Percentiles rank a stretch among this genome's conserved stretches.
Conservation (phyloP, 1,140 invertebrate species). For the Drosophila novamexicana region DNA sequence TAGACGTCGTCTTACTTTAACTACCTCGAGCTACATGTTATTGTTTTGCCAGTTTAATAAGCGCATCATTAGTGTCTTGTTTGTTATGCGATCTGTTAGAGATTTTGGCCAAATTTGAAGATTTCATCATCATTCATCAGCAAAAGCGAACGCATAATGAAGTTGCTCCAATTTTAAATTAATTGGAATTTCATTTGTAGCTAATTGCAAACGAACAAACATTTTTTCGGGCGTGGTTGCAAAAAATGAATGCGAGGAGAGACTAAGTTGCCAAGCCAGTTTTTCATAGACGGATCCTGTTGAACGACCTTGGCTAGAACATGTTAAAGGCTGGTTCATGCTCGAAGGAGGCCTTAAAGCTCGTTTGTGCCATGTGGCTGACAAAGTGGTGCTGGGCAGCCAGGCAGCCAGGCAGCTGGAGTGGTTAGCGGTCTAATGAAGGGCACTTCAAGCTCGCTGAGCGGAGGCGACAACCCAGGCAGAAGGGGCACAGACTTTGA, state of each 20-base stretch:
- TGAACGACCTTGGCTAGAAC: conserved; percentile 73
- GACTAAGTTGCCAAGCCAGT: conserved; percentile 55
- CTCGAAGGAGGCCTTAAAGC: conserved; percentile 23
- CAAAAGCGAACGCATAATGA: conserved; percentile 55
- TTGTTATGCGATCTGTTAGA: conserved; percentile 74
- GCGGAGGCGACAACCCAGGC: conserved; percentile 30
- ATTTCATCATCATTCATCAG: conserved; percentile 56
- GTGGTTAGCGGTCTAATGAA: conserved; percentile 65
- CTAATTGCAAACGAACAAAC: conserved; percentile 40
- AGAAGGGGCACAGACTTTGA: conserved; percentile 4
- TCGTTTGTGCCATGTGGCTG: conserved; percentile 18
- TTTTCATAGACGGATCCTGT: conserved; percentile 58
- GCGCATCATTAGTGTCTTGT: conserved; percentile 71
- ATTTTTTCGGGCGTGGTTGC: conserved; percentile 10
- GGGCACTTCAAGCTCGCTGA: conserved; percentile 61
- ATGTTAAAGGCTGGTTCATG: conserved; percentile 56
- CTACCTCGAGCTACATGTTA: background rate
- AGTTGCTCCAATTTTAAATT: conserved; percentile 72
- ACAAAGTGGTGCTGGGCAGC: conserved; percentile 1
- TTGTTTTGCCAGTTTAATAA: conserved; percentile 28
- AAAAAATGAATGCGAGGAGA: background rate
- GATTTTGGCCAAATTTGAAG: conserved; percentile 53
- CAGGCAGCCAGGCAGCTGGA: background rate
- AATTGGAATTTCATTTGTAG: conserved; percentile 72
- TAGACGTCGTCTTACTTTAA: background rate